phyloP scores from a whole-genome alignment of 2,888 invertebrate genomes.

The Yponomeuta malinellus region DNA sequence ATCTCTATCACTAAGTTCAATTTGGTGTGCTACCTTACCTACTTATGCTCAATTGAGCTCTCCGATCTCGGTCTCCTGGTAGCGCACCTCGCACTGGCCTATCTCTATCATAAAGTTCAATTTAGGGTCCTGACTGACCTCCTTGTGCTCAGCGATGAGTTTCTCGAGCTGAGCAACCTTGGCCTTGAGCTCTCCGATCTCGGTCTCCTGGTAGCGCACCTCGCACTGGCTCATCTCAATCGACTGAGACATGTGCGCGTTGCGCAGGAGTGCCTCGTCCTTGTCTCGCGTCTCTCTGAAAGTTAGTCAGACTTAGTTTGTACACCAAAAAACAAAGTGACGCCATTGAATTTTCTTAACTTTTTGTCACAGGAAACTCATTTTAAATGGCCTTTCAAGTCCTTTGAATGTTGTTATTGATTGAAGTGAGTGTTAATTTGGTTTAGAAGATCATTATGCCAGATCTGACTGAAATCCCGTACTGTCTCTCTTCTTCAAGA shows the following conservation, averaged over 20 bases:
- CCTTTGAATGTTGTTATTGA: too few relatives aligned
- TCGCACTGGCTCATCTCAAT: conserved; percentile 85
- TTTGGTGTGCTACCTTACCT: conserved; percentile 43
- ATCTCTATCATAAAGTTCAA: conserved; percentile 73
- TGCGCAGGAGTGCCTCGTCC: conserved; percentile 83
- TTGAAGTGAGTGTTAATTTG: too few relatives aligned
- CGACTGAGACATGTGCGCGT: conserved; percentile 88
- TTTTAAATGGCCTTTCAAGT: too few relatives aligned
- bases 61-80: conserved; percentile 79
- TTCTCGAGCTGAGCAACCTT: conserved; percentile 75
- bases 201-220: conserved; percentile 80
- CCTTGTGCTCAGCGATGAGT: conserved; percentile 69
- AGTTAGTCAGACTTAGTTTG: conserved; percentile 9
- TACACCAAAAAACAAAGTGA: too few relatives aligned
- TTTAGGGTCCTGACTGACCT: conserved; percentile 40
- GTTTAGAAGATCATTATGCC: too few relatives aligned
- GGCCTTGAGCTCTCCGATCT: conserved; percentile 76
- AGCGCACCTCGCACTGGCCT: conserved; percentile 82
- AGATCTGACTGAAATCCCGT: too few relatives aligned
- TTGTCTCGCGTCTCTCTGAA: conserved; percentile 83
- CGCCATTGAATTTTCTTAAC: too few relatives aligned
- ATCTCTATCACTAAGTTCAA: conserved; percentile 73
- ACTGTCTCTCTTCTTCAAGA: too few relatives aligned
- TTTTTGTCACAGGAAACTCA: too few relatives aligned
- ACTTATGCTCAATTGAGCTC: conserved; percentile 77